These are phyloP conservation scores for Caenorhabditis tropicalis DNA, from an alignment of 1,140 invertebrate species.

Conservation along the genomic window DNA sequence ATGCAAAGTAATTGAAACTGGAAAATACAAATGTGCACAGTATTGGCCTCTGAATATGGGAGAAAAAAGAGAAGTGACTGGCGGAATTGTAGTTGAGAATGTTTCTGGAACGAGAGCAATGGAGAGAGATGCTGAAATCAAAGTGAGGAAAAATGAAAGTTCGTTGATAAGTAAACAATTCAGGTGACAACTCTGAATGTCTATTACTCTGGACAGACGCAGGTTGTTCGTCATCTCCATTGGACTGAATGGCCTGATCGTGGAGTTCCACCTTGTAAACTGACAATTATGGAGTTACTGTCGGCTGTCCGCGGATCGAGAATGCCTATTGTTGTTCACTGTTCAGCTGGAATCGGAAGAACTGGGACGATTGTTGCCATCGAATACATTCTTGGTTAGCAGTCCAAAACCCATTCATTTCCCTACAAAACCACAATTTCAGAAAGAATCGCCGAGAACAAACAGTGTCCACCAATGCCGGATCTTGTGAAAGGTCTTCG, in stretches of 20 bases:
- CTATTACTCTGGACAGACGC: background rate
- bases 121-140: background rate
- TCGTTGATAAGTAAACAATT: background rate
- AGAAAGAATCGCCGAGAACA: background rate
- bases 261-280: conserved; percentile 37
- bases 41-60: conserved; percentile 42
- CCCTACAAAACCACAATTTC: background rate
- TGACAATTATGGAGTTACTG: background rate
- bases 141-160: background rate
- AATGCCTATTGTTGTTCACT: conserved; percentile 93
- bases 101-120: background rate
- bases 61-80: background rate
- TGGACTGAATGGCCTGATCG: conserved; percentile 47
- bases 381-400: background rate
- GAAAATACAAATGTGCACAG: conserved; percentile 46
- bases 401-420: background rate
- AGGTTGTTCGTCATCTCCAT: conserved; percentile 25
- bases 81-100: background rate
- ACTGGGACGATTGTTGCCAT: conserved; percentile 77
- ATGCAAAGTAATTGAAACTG: conserved; percentile 78
- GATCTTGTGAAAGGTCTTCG: conserved; percentile 49
- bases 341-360: conserved; percentile 92
- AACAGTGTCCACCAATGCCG: conserved; percentile 13
- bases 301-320: conserved; percentile 69
- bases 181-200: conserved; percentile 1